phyloP scores from a whole-genome alignment of 1,140 invertebrate species.

The Brachionus rubens region DNA sequence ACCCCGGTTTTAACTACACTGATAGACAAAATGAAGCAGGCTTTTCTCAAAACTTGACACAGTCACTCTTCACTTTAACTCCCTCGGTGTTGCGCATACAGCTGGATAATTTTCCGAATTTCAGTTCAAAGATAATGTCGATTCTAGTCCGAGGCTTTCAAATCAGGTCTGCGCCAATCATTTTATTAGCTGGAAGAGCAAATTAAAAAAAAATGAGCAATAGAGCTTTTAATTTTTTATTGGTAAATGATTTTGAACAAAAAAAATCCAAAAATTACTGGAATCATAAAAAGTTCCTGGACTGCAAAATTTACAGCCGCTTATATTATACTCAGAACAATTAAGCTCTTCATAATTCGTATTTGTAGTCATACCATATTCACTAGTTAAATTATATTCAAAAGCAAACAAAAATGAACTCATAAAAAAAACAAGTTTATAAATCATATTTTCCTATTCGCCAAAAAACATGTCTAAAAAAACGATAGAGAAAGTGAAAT shows the following conservation, averaged over 20 bases:
- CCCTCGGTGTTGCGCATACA: no score
- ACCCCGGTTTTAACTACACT: no score
- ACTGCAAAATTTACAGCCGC: conserved; percentile 23
- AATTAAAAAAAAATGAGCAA: not conserved
- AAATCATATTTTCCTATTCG: not conserved
- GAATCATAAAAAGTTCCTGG: conserved; percentile 37
- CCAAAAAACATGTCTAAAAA: not conserved
- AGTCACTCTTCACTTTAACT: no score
- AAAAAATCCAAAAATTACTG: not conserved
- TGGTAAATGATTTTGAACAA: not conserved
- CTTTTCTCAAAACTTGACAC: no score
- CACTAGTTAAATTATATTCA: conserved; percentile 4
- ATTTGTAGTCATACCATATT: not conserved
- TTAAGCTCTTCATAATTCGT: not conserved
- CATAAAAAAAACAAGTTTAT: conserved; percentile 4
- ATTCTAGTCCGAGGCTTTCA: no score
- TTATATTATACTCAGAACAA: conserved; percentile 24
- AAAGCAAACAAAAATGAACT: not conserved
- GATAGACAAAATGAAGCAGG: no score
- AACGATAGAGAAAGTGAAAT: not conserved
- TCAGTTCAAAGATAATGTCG: no score
- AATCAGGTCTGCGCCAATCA: no score
- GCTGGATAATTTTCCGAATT: no score
- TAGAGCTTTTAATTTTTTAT: not conserved
- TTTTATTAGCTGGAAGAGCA: not conserved